These are phyloP conservation scores for Uropsilus gracilis DNA, from an alignment of 2,113 vertebrate species.

Conservation along the genomic window DNA sequence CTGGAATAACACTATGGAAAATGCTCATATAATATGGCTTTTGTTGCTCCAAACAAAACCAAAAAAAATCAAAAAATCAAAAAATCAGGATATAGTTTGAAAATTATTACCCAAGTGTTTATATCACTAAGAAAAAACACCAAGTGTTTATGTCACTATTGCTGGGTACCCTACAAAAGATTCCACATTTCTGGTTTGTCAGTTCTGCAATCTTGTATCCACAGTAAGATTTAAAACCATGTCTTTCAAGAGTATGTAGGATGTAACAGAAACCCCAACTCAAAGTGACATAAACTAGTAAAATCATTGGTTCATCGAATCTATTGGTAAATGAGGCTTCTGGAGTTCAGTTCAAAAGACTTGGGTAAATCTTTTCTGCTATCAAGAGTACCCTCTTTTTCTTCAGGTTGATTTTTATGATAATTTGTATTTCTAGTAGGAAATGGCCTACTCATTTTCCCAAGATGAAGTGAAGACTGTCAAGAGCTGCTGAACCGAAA, in stretches of 20 bases:
- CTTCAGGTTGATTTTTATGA: conserved; percentile 16
- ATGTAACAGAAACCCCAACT: neutral
- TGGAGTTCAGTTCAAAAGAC: neutral
- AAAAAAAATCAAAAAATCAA: neutral
- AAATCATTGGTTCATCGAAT: neutral
- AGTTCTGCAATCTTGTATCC: conserved; percentile 31
- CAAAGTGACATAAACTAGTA: neutral
- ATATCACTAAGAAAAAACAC: neutral
- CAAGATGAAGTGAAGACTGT: neutral
- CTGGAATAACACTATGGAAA: neutral
- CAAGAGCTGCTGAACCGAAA: neutral
- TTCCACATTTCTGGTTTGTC: conserved; percentile 36
- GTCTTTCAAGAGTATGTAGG: conserved; percentile 22
- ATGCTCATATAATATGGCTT: neutral
- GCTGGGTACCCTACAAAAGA: neutral
- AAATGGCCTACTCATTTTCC: neutral
- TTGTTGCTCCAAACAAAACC: neutral
- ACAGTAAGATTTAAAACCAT: conserved; percentile 41
- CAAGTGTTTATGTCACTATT: neutral
- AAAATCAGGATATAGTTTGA: conserved; percentile 3
- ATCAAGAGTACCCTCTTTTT: neutral
- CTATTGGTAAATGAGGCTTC: neutral
- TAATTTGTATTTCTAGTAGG: neutral
- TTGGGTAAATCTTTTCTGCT: neutral
- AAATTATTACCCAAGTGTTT: neutral